Conservation (phyloP, 2,888 invertebrate species). For the Leptinotarsa tumamoca region DNA sequence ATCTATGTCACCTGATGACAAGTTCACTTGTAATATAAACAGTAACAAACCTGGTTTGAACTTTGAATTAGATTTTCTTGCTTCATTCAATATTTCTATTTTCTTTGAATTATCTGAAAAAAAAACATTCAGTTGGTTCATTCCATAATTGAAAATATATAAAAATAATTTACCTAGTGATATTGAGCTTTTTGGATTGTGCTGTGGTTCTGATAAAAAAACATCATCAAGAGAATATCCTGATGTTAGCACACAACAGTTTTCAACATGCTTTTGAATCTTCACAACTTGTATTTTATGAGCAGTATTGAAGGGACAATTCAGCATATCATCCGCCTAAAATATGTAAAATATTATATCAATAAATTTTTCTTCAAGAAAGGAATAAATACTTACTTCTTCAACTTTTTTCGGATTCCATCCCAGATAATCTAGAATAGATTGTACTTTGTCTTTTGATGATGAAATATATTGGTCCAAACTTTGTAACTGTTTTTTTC, state of each 20-base stretch:
- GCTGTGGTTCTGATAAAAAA: constrained; percentile 65
- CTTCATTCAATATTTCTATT: constrained; percentile 59
- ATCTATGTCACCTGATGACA: constrained; percentile 37
- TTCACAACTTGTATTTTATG: constrained; percentile 66
- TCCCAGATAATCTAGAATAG: constrained; percentile 59
- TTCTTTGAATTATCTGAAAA: constrained; percentile 66
- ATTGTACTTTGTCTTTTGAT: constrained; percentile 61
- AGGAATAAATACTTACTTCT: constrained; percentile 52
- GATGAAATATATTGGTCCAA: constrained; percentile 63
- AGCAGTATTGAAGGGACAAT: constrained; percentile 67
- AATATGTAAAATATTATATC: constrained; percentile 35
- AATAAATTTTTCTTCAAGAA: constrained; percentile 19
- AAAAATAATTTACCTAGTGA: constrained; percentile 61
- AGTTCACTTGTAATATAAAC: constrained; percentile 11
- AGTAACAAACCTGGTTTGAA: constrained; percentile 62
- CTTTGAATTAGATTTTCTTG: constrained; percentile 51
- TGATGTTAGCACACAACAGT: constrained; percentile 67
- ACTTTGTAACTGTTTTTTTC: constrained; percentile 64
- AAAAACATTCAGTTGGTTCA: constrained; percentile 29
- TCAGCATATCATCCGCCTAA: constrained; percentile 60
- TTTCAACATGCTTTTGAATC: constrained; percentile 65
- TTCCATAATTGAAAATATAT: not conserved
- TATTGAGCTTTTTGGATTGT: constrained; percentile 56
- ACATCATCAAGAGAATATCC: constrained; percentile 66
- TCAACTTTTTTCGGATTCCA: constrained; percentile 60